Conservation (phyloP, 2,888 invertebrate species). For the Unio pictorum region DNA sequence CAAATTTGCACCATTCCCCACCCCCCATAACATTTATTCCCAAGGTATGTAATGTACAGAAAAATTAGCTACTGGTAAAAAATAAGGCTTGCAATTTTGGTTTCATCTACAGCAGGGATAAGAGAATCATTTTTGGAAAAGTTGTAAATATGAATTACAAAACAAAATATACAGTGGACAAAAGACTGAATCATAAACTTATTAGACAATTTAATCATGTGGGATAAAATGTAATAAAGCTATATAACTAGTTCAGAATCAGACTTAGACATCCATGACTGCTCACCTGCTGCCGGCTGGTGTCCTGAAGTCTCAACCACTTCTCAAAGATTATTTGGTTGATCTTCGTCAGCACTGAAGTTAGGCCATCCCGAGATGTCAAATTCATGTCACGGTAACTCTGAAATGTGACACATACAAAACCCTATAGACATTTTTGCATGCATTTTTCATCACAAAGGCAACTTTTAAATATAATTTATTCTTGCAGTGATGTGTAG, state of each 20-base stretch:
- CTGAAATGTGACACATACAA: slow-evolving; percentile 64
- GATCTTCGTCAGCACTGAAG: slow-evolving; percentile 84
- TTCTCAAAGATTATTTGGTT: slow-evolving; percentile 90
- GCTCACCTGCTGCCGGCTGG: slow-evolving; percentile 77
- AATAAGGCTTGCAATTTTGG: too few species aligned
- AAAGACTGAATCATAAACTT: not conserved
- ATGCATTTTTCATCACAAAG: not conserved
- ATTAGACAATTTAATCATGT: not conserved
- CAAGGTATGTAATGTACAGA: too few species aligned
- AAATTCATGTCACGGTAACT: slow-evolving; percentile 93
- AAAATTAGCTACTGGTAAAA: too few species aligned
- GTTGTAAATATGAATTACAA: too few species aligned
- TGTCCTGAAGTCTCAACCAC: slow-evolving; percentile 89
- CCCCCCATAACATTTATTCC: too few species aligned
- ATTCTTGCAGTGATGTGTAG: too few species aligned
- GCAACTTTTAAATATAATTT: too few species aligned
- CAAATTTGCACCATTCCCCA: too few species aligned
- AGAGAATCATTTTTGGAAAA: too few species aligned
- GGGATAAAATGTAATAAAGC: not conserved
- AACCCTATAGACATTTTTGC: slow-evolving; percentile 2
- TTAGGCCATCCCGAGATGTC: slow-evolving; percentile 90
- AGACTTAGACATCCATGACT: not conserved
- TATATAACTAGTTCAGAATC: not conserved
- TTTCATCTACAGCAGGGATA: too few species aligned
- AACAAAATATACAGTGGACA: not conserved